phyloP scores from a whole-genome alignment of 2,113 vertebrate species.

The Bagarius yarrelli region DNA sequence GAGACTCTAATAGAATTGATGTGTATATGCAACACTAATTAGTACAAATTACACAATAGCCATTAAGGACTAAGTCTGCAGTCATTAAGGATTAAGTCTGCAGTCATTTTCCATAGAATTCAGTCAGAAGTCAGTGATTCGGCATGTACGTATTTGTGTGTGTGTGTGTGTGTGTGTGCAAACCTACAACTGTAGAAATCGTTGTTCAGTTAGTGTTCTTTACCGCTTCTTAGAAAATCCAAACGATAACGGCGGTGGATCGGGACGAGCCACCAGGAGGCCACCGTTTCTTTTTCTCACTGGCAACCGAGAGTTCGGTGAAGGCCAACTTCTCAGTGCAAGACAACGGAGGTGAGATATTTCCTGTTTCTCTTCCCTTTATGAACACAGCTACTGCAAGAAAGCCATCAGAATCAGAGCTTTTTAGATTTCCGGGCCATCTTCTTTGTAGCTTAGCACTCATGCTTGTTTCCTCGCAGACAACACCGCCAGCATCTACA shows the following conservation, averaged over 20 bases:
- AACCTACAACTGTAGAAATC: neutral
- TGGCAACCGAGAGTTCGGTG: slow-evolving; percentile 78
- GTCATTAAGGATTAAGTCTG: slow-evolving; percentile 19
- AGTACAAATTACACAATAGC: slow-evolving; percentile 16
- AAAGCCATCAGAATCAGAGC: neutral
- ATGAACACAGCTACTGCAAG: neutral
- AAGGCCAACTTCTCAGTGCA: slow-evolving; percentile 87
- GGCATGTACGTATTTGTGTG: neutral
- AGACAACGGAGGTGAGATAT: slow-evolving; percentile 85
- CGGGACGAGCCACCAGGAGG: slow-evolving; percentile 82
- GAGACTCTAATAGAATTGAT: slow-evolving; percentile 5
- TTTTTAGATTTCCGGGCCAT: no score
- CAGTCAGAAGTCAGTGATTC: slow-evolving; percentile 11
- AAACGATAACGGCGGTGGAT: slow-evolving; percentile 88
- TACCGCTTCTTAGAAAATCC: slow-evolving; percentile 79
- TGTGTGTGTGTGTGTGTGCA: neutral
- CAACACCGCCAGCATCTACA: slow-evolving; percentile 90
- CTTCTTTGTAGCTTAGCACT: neutral
- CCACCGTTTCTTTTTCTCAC: slow-evolving; percentile 86
- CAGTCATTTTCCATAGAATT: neutral
- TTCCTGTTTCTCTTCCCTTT: neutral
- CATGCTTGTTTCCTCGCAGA: slow-evolving; percentile 70
- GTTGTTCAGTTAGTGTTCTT: slow-evolving; percentile 46
- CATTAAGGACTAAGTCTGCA: slow-evolving; percentile 17
- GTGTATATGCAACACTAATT: slow-evolving; percentile 13